Conservation (phyloP, 2,797 vertebrate genomes). For the Champsocephalus esox region DNA sequence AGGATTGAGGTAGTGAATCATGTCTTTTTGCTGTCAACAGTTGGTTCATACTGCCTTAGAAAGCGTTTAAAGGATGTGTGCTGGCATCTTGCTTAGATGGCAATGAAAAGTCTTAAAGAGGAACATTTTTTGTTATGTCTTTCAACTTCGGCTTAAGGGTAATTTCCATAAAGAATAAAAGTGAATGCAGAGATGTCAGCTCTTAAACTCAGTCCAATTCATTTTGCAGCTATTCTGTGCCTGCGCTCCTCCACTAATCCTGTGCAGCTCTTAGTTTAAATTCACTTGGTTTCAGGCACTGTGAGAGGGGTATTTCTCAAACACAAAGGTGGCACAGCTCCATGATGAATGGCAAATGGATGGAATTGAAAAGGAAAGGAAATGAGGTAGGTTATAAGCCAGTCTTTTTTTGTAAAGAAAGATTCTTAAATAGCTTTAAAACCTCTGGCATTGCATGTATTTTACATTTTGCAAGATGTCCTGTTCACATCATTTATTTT, state of each 20-base stretch:
- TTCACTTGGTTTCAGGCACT: conserved; percentile 17
- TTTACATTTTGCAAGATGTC: neutral
- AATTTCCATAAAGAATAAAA: neutral
- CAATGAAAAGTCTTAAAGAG: no score
- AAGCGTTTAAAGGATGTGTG: no score
- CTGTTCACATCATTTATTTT: neutral
- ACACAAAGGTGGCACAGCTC: neutral
- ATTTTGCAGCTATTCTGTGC: conserved; percentile 24
- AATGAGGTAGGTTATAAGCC: neutral
- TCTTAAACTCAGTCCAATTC: conserved; percentile 4
- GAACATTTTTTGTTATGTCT: no score
- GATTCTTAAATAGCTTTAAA: no score
- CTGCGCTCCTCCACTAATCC: conserved; percentile 16
- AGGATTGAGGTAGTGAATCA: neutral
- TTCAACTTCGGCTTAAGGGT: neutral
- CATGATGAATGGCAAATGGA: conserved; percentile 8
- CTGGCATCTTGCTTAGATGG: no score
- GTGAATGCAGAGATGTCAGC: conserved; percentile 2
- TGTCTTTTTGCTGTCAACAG: no score
- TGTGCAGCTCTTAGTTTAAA: conserved; percentile 19
- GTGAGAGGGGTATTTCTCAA: neutral
- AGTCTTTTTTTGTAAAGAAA: no score
- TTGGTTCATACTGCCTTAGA: no score
- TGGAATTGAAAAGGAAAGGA: neutral
- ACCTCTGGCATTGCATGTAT: neutral